Evolutionary conservation across 1,140 invertebrate genomes (phyloP), one percentile per base, ranked within the genome.

Genomic region (Temnothorax nylanderi): DNA sequence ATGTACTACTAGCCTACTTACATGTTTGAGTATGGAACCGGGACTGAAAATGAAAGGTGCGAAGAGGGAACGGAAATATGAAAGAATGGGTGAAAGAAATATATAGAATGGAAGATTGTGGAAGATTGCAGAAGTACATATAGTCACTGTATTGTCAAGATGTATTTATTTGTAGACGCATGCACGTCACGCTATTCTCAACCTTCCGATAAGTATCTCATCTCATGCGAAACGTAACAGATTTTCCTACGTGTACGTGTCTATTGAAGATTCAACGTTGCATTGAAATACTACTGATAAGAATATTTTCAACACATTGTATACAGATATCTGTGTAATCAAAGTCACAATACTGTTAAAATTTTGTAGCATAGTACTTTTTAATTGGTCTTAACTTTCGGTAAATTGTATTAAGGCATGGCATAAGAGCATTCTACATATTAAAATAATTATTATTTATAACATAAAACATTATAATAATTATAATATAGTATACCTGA

Each of bases 41-140:
- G 21, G 84, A 88, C 76, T 75, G 91, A 92, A 92, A 92, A 90
- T 88, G 86, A 89, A 91, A 89, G 81, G 72, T 64, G 87, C 21
- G 87, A 88, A 58, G 67, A 44, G 37, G 44, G 80, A 78, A 75
- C 56, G 32, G 11, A 13, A 21, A 65, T 85, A 51, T 18, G 11
- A 10, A 26, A 69, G 65, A 65, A 41, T 41, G 26, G 26, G 26
- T 26, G 26, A 26, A 26, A 26, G 26, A 26, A 26, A 26, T 26
- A 26, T 26, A 26, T 26, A 26, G 26, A 26, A 26, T 26, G 37
- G 21, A 21, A 21, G n/a, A 49, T 62, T 34, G 32, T 18, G 21
- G 41, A 37, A 51, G 16, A n/a, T 32, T 47, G 32, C 26, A 74
- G 16, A 84, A n/a, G 3, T 44, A 13, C 34, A 32, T 26, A 71